Conservation (phyloP, 1,140 invertebrate genomes). For the Manduca sexta region DNA sequence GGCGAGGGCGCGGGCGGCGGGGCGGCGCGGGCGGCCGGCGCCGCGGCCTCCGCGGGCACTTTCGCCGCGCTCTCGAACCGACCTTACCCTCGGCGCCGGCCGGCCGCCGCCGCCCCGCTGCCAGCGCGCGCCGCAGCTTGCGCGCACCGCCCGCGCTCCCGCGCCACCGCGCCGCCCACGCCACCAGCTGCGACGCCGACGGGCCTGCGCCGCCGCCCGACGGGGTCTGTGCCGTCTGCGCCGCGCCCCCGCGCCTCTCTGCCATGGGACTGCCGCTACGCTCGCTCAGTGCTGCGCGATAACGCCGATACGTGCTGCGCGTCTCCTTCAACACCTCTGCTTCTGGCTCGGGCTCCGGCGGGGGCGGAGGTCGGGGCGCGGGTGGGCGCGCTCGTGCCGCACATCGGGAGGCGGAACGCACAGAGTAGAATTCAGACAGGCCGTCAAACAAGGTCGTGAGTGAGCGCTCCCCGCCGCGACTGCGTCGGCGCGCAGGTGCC, state of each 20-base stretch:
- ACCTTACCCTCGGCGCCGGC: constrained; percentile 73
- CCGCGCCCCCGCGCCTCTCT: not conserved
- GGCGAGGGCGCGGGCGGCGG: not conserved
- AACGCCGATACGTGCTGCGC: constrained; percentile 57
- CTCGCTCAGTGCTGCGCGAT: constrained; percentile 42
- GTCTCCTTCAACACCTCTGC: constrained; percentile 57
- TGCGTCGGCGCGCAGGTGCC: constrained; percentile 39
- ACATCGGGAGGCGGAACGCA: constrained; percentile 68
- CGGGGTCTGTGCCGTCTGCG: constrained; percentile 52
- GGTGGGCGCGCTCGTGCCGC: constrained; percentile 56
- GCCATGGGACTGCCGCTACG: constrained; percentile 1
- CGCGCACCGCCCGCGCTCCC: constrained; percentile 33
- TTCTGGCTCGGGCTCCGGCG: constrained; percentile 16
- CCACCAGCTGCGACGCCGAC: constrained; percentile 6
- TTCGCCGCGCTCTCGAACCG: constrained; percentile 59
- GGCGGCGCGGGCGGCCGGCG: constrained; percentile 1
- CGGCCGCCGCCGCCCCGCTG: constrained; percentile 28
- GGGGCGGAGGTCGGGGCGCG: constrained; percentile 18
- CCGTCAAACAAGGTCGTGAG: constrained; percentile 88
- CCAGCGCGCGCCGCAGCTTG: constrained; percentile 64
- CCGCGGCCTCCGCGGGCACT: constrained; percentile 54
- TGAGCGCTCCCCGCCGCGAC: constrained; percentile 60
- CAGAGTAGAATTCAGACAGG: constrained; percentile 88
- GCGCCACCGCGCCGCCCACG: constrained; percentile 1
- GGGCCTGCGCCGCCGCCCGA: constrained; percentile 77